Percentiles rank a stretch among this genome's conserved stretches.
Conservation (phyloP, 2,113 vertebrate species). For the Panthera tigris region DNA sequence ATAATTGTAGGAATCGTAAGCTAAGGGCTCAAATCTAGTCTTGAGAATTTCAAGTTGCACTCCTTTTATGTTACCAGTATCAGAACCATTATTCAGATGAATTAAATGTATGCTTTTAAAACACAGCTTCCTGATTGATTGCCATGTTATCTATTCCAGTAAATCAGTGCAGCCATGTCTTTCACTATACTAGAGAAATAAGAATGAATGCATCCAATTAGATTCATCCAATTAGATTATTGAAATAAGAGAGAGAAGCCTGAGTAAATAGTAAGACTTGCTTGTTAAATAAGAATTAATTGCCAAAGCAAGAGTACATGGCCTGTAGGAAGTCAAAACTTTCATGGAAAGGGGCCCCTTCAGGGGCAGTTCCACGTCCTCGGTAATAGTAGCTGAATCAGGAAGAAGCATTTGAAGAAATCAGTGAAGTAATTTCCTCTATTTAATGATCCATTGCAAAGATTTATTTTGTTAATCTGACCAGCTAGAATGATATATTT, state of each 20-base stretch:
- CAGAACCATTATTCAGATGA: neutral
- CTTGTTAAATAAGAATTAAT: slow-evolving; percentile 28
- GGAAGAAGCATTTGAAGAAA: neutral
- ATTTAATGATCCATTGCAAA: neutral
- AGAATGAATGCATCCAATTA: neutral
- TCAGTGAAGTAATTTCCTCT: neutral
- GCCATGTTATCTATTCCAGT: neutral
- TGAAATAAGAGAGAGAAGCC: neutral
- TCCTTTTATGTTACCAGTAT: neutral
- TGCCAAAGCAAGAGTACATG: neutral
- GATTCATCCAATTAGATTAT: neutral
- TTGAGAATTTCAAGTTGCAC: neutral
- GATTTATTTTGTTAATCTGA: slow-evolving; percentile 19
- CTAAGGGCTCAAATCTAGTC: neutral
- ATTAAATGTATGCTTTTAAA: neutral
- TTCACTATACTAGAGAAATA: slow-evolving; percentile 18
- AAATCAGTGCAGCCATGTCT: neutral
- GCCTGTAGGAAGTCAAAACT: neutral
- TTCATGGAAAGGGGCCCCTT: neutral
- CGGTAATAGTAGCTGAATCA: neutral
- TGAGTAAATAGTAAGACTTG: neutral
- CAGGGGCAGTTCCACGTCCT: neutral
- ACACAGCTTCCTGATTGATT: neutral
- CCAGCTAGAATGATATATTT: neutral
- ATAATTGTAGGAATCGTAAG: neutral